Evolutionary conservation across 2,888 invertebrate species (phyloP), one percentile per base, ranked within the genome.

Genomic region (Trissonchulus sp.): DNA sequence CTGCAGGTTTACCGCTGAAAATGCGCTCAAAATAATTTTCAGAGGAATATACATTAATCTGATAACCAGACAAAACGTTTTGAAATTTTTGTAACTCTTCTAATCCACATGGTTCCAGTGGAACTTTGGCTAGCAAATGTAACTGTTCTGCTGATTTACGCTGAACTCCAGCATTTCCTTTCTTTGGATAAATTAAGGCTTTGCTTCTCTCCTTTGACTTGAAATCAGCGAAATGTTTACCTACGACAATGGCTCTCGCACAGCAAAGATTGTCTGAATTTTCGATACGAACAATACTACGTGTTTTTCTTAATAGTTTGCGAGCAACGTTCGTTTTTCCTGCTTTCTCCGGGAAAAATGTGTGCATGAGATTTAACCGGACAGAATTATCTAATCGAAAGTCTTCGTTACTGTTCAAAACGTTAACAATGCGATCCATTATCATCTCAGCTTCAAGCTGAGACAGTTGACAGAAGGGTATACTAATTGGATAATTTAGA

Each of bases 1-100:
- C n/a, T 18, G 18, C 60, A n/a, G 18, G 18, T 18, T 60, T 60
- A 60, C 60, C 60, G n/a, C n/a, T 60, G 38, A 71, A 76, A 34
- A 77, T 77, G n/a, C n/a, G n/a, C n/a, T n/a, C n/a, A 60, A 60
- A 18, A 60, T 60, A 18, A 18, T n/a, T n/a, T n/a, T 18, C n/a
- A 18, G 18, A 18, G n/a, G 18, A 18, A 60, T 18, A 60, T 18
- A 60, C 60, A 60, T 18, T 60, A 60, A 60, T 60, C n/a, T 60
- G 60, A n/a, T 60, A 60, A 18, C n/a, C 60, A n/a, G 18, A 18
- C 18, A 60, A n/a, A 18, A 18, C n/a, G 18, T 18, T n/a, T 60
- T 60, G 60, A n/a, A 60, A 60, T 60, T 18, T 18, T 18, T 60
- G 18, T 60, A 60, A 60, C 18, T 60, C 60, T n/a, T 60, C 60